Base-by-base conservation (phyloP, 2,113 vertebrate species). In the Cynopterus brachyotis region DNA sequence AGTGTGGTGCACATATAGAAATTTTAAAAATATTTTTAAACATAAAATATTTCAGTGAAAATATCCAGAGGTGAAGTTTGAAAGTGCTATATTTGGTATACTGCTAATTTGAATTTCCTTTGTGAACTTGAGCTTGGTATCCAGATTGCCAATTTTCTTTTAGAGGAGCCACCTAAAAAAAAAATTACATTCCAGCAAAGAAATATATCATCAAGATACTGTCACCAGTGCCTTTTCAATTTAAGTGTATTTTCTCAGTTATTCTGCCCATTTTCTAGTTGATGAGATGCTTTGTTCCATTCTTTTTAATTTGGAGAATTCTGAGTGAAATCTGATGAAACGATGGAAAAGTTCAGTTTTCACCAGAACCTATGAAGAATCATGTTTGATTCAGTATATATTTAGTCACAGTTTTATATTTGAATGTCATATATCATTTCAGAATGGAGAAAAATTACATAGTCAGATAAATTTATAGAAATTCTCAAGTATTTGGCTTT, bases 31-130 rank as follows among this genome's bases (percentile, higher is more conserved):
- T 93, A 89, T 57, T 86, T 67, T 89, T 88, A 22, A 87, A 91
- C 15, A 13, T 94, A 73, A 10, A 89, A 69, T 81, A 72, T 78
- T 88, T 55, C 78, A 62, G 37, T 85, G 40, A 90, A 95, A 95
- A 76, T 83, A 76, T 12, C 26, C 72, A 84, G 47, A 92, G 57
- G 82, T 69, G 42, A n/a, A 80, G 20, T 93, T 93, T 89, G 32
- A 79, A 96, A 91, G 55, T 92, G 57, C 67, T 96, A 5, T 9
- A 47, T 79, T 91, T 89, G 37, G 24, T 57, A 10, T 85, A 55
- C 26, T 67, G 19, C 40, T 94, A 72, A 96, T 80, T 60, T 92
- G 50, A 92, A 96, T 96, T 87, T 96, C 53, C 59, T 84, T 57
- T 83, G 12, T 86, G 64, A 45, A 45, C 32, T 86, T 95, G 45